phyloP scores from a whole-genome alignment of 2,797 vertebrate species.

The Oceanodroma leucorhoa region DNA sequence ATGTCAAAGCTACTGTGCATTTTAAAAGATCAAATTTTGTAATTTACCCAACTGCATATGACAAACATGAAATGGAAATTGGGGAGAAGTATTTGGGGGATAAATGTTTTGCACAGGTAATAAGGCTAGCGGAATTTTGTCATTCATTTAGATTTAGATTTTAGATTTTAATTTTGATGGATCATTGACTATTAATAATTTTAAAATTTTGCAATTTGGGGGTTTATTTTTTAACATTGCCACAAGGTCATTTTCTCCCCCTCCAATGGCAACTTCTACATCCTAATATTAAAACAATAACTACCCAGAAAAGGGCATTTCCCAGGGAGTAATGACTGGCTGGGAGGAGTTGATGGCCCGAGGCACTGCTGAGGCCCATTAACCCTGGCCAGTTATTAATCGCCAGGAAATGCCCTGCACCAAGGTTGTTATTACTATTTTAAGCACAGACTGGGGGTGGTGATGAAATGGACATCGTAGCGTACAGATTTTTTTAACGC shows the following conservation, averaged over 20 bases:
- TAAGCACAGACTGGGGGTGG: background rate
- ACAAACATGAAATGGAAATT: background rate
- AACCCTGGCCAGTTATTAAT: constrained; percentile 48
- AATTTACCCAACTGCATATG: background rate
- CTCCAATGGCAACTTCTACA: background rate
- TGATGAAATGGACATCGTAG: background rate
- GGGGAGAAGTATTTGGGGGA: background rate
- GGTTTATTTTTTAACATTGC: background rate
- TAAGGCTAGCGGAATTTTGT: background rate
- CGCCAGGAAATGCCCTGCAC: constrained; percentile 39
- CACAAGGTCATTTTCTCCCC: background rate
- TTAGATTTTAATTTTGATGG: background rate
- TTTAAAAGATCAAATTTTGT: background rate
- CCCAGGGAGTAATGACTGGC: constrained; percentile 49
- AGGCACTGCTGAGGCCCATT: constrained; percentile 56
- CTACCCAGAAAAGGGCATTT: constrained; percentile 44
- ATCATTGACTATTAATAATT: background rate
- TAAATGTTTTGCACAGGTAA: background rate
- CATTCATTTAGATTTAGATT: too few relatives aligned
- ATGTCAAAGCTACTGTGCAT: background rate
- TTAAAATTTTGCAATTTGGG: background rate
- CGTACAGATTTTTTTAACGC: background rate
- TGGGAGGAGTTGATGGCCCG: constrained; percentile 52
- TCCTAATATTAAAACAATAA: constrained; percentile 39
- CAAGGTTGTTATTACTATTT: constrained; percentile 49